phyloP scores from a whole-genome alignment of 2,797 vertebrate species.

The Sylvia borin region DNA sequence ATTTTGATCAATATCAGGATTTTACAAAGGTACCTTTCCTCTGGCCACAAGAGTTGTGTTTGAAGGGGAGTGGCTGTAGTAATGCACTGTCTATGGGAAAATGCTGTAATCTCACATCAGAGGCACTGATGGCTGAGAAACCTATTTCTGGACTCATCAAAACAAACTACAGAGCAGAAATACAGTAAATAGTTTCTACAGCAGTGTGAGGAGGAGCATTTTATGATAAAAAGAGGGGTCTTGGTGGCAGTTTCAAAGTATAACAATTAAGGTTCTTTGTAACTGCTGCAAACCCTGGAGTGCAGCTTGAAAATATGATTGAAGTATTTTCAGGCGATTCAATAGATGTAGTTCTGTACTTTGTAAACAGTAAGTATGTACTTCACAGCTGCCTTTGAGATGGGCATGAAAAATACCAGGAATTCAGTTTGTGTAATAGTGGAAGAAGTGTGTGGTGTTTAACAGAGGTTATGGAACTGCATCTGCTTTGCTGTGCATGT shows the following conservation, averaged over 20 bases:
- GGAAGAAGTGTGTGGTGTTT: background rate
- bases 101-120: background rate
- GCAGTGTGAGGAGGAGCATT: background rate
- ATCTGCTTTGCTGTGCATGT: background rate
- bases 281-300: background rate
- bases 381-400: background rate
- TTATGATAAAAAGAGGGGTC: background rate
- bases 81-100: background rate
- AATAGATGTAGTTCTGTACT: background rate
- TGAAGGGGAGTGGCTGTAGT: background rate
- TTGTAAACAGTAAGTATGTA: background rate
- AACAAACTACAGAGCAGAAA: constrained; percentile 13
- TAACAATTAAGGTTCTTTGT: background rate
- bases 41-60: background rate
- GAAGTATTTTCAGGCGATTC: background rate
- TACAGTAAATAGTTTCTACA: background rate
- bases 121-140: background rate
- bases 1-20: background rate
- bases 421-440: background rate
- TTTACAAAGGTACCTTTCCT: background rate
- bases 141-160: constrained; percentile 3
- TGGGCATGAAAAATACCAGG: background rate
- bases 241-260: background rate
- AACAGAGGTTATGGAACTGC: background rate
- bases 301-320: background rate